A percentile compares a stretch with the other conserved stretches of the same genome.
phyloP scores from a whole-genome alignment of 2,888 invertebrate genomes.

The Lacanobia wlatinum region DNA sequence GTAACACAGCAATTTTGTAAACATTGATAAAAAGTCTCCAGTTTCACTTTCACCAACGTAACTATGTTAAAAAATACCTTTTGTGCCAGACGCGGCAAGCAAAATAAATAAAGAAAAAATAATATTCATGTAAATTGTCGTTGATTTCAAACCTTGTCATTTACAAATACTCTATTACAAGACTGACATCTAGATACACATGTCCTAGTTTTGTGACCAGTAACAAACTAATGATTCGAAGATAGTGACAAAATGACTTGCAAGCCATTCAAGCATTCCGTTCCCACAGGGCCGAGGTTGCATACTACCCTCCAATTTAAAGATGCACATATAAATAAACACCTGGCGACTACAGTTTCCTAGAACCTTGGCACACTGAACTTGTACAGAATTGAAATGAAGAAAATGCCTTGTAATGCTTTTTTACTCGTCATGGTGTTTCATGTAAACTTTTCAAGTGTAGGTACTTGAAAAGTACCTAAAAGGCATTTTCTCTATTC shows the following conservation, averaged over 20 bases:
- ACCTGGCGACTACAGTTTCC: constrained; percentile 59
- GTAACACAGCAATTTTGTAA: no score
- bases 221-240: constrained; percentile 14
- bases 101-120: background rate
- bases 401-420: constrained; percentile 30
- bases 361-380: constrained; percentile 65
- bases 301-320: constrained; percentile 35
- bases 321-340: constrained; percentile 58
- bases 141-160: constrained; percentile 24
- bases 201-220: constrained; percentile 14
- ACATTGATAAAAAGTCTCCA: no score
- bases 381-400: constrained; percentile 49
- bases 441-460: no score
- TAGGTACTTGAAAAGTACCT: no score
- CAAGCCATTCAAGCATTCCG: constrained; percentile 34
- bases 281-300: constrained; percentile 44
- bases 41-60: no score
- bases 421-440: background rate
- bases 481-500: no score
- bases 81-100: background rate
- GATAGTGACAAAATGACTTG: constrained; percentile 17
- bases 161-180: constrained; percentile 30
- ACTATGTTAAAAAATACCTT: no score
- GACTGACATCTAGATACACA: constrained; percentile 12
- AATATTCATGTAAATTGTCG: background rate